Base-by-base conservation (phyloP, 1,140 invertebrate genomes). In the Geopemphigus sp. region DNA sequence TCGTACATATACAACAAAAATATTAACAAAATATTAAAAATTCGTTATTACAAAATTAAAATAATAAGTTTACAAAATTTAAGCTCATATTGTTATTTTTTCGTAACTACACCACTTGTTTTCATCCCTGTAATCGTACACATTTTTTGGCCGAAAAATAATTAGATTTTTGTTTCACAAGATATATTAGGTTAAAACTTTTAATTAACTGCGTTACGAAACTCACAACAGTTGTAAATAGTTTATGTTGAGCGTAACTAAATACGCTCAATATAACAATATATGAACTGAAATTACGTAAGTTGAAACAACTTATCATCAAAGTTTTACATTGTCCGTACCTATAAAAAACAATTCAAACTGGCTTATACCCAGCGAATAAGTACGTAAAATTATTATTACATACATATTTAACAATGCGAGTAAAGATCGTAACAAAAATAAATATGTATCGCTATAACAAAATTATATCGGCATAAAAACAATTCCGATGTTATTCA, bases 41-140 rank as follows among this genome's bases (percentile, higher is more conserved):
- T 68, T 11, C 10, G 50, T 50, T n/a, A 72, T 26, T 12, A 47
- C 53, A 54, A n/a, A 26, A 29, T n/a, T 17, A 68, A 68, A 68
- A 22, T 54, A n/a, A n/a, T 72, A 72, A 26, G 24, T 72, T n/a
- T 54, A 72, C 0, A 72, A 72, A 53, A 53, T 70, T 8, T 72
- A 72, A 54, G 50, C 47, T 72, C 47, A 5, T 29, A 29, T 68
- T 68, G 14, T 68, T 68, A 39, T 39, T 39, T 24, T 24, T 29
- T 54, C 14, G 8, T 24, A 54, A 54, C 50, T 72, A 72, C 68
- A 54, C 47, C 15, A 32, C 17, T 29, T n/a, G 24, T 54, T 54
- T 54, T 53, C 66, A 19, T 17, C 47, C 5, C 5, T 24, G 57
- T 61, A 29, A 14, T 26, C 22, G 17, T 45, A 12, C 22, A 22